Conservation (phyloP, 2,113 vertebrate species). For the Paratilapia polleni region DNA sequence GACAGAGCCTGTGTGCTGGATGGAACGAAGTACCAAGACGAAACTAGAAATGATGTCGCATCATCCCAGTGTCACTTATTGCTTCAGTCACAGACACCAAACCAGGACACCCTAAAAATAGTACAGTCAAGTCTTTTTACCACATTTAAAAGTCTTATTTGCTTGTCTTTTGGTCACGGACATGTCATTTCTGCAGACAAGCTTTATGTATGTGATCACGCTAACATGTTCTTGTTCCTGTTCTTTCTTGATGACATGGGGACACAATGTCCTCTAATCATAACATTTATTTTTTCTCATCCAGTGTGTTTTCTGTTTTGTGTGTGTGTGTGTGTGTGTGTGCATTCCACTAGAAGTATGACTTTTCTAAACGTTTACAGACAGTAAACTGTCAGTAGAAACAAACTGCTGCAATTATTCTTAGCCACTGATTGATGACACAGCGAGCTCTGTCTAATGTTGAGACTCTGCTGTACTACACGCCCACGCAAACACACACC, state of each 20-base stretch:
- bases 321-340: background rate
- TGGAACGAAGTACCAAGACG: constrained; percentile 8
- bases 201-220: background rate
- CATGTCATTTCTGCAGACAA: background rate
- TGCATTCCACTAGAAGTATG: background rate
- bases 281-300: background rate
- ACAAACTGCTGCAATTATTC: constrained; percentile 69
- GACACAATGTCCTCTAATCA: background rate
- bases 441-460: constrained; percentile 46
- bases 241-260: background rate
- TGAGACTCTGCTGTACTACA: constrained; percentile 28
- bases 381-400: constrained; percentile 59
- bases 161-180: constrained; percentile 14
- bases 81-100: constrained; percentile 54
- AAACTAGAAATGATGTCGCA: constrained; percentile 50
- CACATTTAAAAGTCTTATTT: constrained; percentile 25
- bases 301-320: background rate
- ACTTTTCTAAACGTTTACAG: constrained; percentile 57
- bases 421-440: constrained; percentile 67
- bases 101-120: constrained; percentile 55
- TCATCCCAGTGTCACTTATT: constrained; percentile 49
- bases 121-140: constrained; percentile 25
- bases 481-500: constrained; percentile 6
- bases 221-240: background rate
- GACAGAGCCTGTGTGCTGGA: constrained; percentile 24